These are phyloP conservation scores for Chiloscyllium plagiosum DNA, from an alignment of 2,113 vertebrate genomes.

Conservation along the genomic window DNA sequence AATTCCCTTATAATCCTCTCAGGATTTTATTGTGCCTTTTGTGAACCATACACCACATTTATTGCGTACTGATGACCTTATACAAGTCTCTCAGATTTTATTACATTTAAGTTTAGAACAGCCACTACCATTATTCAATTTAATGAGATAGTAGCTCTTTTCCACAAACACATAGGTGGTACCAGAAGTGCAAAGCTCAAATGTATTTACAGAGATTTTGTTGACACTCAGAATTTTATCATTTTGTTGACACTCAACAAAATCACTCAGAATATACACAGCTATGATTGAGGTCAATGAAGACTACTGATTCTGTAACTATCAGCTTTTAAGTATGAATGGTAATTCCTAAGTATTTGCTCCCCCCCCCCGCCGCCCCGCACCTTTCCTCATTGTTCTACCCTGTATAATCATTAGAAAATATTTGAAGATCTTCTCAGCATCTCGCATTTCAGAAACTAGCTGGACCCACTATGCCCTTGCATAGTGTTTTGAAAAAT, in stretches of 20 bases:
- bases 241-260: not conserved
- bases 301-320: not conserved
- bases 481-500: not conserved
- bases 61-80: not conserved
- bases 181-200: not conserved
- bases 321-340: not conserved
- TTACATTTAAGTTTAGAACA: not conserved
- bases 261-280: not conserved
- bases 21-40: not conserved
- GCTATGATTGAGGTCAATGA: not conserved
- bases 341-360: not conserved
- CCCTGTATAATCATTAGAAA: not conserved
- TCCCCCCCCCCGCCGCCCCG: no score
- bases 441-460: not conserved
- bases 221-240: not conserved
- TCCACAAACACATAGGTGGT: not conserved
- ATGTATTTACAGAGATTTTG: not conserved
- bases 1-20: not conserved
- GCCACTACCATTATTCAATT: not conserved
- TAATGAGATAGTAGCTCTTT: not conserved
- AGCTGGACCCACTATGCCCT: not conserved
- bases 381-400: not conserved
- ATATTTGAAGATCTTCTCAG: not conserved
- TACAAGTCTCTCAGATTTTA: not conserved
- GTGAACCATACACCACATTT: not conserved